Conservation (phyloP, 2,797 vertebrate genomes). For the Lerista edwardsae region DNA sequence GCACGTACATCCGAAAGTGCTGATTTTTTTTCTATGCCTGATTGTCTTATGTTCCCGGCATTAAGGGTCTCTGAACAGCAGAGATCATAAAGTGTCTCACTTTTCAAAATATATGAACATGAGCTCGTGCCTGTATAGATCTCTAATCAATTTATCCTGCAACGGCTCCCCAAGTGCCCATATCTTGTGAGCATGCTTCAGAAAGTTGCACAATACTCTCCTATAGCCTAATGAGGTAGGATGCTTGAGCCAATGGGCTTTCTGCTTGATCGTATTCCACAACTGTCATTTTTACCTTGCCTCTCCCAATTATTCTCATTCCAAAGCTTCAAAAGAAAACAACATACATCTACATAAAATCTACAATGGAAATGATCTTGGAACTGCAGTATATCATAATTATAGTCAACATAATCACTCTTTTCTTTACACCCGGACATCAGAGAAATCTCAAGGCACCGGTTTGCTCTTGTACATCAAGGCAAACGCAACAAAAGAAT, state of each 20-base stretch:
- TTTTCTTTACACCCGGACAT: neutral
- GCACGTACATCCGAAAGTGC: neutral
- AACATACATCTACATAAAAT: slow-evolving; percentile 6
- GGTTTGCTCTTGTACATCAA: neutral
- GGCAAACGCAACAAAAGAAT: neutral
- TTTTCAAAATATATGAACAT: slow-evolving; percentile 29
- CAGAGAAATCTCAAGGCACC: slow-evolving; percentile 9
- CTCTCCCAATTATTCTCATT: slow-evolving; percentile 12
- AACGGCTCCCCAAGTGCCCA: slow-evolving; percentile 20
- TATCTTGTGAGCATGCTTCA: slow-evolving; percentile 22
- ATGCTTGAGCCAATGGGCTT: neutral
- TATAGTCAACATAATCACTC: slow-evolving; percentile 7
- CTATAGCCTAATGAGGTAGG: slow-evolving; percentile 31
- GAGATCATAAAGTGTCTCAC: neutral
- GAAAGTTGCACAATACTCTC: slow-evolving; percentile 9
- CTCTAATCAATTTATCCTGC: slow-evolving; percentile 29
- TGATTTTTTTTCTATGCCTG: neutral
- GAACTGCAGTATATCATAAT: slow-evolving; percentile 18
- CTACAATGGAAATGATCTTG: slow-evolving; percentile 2
- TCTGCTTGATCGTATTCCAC: neutral
- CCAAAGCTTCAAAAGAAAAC: neutral
- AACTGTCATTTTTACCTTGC: neutral
- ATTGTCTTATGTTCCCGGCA: neutral
- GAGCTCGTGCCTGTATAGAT: slow-evolving; percentile 7
- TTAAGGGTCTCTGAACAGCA: slow-evolving; percentile 22